Conservation (phyloP, 2,888 invertebrate genomes). For the Omphaloscelis lunosa region DNA sequence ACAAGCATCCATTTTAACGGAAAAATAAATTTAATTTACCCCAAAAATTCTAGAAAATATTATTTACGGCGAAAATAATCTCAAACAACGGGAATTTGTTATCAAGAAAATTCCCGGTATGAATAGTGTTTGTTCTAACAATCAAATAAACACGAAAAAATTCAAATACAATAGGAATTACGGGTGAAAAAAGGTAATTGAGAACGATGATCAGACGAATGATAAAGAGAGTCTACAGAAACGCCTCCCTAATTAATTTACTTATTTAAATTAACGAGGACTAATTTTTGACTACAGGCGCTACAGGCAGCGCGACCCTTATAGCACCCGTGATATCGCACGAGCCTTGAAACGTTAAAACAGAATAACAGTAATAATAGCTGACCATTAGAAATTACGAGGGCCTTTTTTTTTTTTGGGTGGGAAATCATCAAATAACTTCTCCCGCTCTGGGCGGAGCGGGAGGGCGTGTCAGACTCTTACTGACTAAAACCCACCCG, state of each 20-base stretch:
- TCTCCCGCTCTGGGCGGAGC: too few species aligned
- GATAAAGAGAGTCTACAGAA: background rate
- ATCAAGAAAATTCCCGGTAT: background rate
- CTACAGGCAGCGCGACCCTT: too few species aligned
- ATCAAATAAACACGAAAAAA: background rate
- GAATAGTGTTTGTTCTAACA: background rate
- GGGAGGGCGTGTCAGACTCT: too few species aligned
- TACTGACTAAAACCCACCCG: too few species aligned
- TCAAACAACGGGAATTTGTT: background rate
- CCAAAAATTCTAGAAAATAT: slow-evolving; percentile 10
- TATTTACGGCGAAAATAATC: background rate
- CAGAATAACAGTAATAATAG: background rate
- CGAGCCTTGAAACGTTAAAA: too few species aligned
- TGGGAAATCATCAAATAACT: too few species aligned
- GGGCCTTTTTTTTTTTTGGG: too few species aligned
- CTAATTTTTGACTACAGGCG: background rate
- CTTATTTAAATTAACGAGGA: slow-evolving; percentile 7
- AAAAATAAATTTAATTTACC: background rate
- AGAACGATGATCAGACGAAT: background rate
- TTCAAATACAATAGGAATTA: background rate
- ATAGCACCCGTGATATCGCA: too few species aligned
- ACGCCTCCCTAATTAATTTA: background rate
- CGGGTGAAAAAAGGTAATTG: background rate
- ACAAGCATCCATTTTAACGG: background rate
- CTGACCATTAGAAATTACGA: background rate